Evolutionary conservation across 2,888 invertebrate species (phyloP).

Genomic region (Patella caerulea): DNA sequence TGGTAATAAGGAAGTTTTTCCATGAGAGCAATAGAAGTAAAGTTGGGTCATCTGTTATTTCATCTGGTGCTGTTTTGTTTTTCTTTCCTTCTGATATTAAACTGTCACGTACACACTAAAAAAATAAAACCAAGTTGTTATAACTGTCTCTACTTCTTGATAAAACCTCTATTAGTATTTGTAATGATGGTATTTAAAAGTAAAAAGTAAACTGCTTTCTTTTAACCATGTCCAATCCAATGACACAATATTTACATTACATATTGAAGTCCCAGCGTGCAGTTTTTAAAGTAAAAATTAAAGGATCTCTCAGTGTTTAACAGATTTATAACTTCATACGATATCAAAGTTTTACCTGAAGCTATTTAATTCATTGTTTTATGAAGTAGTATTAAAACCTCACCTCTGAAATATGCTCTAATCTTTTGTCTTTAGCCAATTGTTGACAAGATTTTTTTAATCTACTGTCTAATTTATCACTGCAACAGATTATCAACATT

Average conservation of each 20-base stretch:
- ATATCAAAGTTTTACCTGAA: no score
- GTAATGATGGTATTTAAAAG: no score
- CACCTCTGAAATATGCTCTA: slow-evolving; percentile 66
- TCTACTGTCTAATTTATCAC: slow-evolving; percentile 52
- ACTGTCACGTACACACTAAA: slow-evolving; percentile 38
- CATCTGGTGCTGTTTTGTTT: slow-evolving; percentile 33
- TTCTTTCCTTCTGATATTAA: slow-evolving; percentile 35
- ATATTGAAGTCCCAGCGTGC: no score
- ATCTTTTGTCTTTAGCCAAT: slow-evolving; percentile 49
- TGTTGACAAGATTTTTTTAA: slow-evolving; percentile 57
- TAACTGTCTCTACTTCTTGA: no score
- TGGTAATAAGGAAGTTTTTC: slow-evolving; percentile 63
- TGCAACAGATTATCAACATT: slow-evolving; percentile 14
- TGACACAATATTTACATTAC: no score
- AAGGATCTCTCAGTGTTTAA: no score
- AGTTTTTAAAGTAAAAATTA: no score
- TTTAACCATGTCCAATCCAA: no score
- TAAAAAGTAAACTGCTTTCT: no score
- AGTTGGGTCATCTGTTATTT: slow-evolving; percentile 50
- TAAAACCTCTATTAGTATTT: no score
- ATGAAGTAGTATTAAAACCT: slow-evolving; percentile 10
- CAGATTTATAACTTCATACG: no score
- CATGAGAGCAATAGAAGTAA: slow-evolving; percentile 62
- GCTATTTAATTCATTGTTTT: no score
- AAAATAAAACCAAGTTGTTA: background rate